Evolutionary conservation across 2,888 invertebrate genomes (phyloP), one percentile per base, ranked within the genome.

Genomic region (Eristalis tenax): DNA sequence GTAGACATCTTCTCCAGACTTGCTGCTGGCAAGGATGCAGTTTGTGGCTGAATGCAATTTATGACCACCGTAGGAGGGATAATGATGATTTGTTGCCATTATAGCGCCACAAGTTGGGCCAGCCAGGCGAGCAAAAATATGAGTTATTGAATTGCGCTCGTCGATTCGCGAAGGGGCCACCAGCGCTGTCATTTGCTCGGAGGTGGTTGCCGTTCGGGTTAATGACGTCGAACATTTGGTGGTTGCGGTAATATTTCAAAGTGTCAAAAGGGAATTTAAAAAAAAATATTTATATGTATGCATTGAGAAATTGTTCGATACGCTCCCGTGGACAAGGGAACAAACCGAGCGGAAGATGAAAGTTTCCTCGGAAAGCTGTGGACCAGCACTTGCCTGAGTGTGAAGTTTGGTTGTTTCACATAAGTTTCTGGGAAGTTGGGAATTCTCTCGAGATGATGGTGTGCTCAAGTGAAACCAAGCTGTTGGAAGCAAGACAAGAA

Each of bases 81-180:
- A 87, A 83, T 75, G 79, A 83, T 87, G 83, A 87, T 87, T 83
- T 87, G 78, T 87, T 79, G 35, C 79, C 79, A 83, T 83, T 83
- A 83, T 75, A 66, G 63, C 75, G 74, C 83, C 83, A 68, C 68
- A 79, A 83, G 66, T 50, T 79, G 50, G 61, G 43, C 5, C 15
- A 4, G n/a, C 4, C 5, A 18, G n/a, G n/a, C 2, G 43, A 18
- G n/a, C 5, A 18, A 18, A 50, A 75, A 78, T 75, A 78, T 83
- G 86, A 79, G 74, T 83, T 79, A 86, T 82, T 86, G 83, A 79
- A 77, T 57, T 23, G 32, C 50, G 50, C 50, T 18, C 18, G n/a
- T 50, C 50, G 50, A 50, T 50, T 50, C 50, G 18, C 50, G 18
- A 15, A 43, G n/a, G 43, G 6, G 43, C 43, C 43, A 8, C 43